Conservation (phyloP, 2,113 vertebrate genomes). For the Pollachius pollachius region DNA sequence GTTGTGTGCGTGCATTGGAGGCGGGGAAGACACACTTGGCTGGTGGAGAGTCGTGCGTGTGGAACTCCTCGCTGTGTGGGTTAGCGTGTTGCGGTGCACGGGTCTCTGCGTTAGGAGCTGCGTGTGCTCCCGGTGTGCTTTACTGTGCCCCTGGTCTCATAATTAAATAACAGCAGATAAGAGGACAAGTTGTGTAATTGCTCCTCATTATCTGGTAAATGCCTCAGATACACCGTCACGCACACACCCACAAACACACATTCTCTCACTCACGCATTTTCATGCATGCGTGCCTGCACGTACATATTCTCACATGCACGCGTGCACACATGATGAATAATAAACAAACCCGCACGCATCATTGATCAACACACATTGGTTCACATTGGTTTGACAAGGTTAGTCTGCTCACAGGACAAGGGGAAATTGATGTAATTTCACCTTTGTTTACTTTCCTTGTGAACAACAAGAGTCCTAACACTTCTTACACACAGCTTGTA, state of each 20-base stretch:
- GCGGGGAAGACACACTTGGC: too few relatives aligned
- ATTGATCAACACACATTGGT: not conserved
- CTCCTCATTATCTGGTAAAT: constrained; percentile 48
- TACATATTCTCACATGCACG: not conserved
- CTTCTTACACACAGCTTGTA: too few relatives aligned
- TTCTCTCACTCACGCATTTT: not conserved
- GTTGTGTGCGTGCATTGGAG: not conserved
- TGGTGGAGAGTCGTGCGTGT: too few relatives aligned
- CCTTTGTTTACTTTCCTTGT: too few relatives aligned
- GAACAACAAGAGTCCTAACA: too few relatives aligned
- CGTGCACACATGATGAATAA: not conserved
- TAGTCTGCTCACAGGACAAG: too few relatives aligned
- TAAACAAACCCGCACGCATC: not conserved
- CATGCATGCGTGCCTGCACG: not conserved
- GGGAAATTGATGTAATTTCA: too few relatives aligned
- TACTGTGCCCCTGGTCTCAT: constrained; percentile 41
- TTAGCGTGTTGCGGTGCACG: too few relatives aligned
- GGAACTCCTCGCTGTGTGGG: too few relatives aligned
- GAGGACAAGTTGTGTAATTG: constrained; percentile 58
- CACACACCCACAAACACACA: not conserved
- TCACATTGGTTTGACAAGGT: too few relatives aligned
- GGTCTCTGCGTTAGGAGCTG: too few relatives aligned
- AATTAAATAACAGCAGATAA: constrained; percentile 63
- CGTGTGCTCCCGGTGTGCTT: not conserved
- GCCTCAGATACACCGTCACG: constrained; percentile 10